Base-by-base conservation (phyloP, 2,888 invertebrate genomes). In the Lasioglossum lativentre region DNA sequence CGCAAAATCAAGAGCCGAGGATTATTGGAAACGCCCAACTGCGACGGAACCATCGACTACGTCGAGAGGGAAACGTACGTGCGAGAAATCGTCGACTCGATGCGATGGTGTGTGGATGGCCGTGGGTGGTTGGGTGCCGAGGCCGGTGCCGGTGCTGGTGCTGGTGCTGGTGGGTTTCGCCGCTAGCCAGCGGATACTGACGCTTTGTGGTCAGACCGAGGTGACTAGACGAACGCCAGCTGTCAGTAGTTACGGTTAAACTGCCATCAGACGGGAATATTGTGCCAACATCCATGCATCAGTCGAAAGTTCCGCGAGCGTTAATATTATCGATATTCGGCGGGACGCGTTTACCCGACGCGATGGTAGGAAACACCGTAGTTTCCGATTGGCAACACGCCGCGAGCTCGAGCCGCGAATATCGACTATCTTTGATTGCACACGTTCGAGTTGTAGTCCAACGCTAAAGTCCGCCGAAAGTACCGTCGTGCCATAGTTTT, bases 201-300 rank as follows among this genome's bases (percentile, higher is more conserved):
- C 78, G 85, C 77, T 85, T 87, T 89, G 88, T 45, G 88, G 90
- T 88, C 80, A 4, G 42, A 73, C 83, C 45, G 75, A 80, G 77
- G 73, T 66, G 80, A 82, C 76, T 70, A 70, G 73, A 38, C 78
- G 74, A 68, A 80, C 82, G 78, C 63, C 77, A 85, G 73, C 70
- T 82, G 90, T 72, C 78, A 88, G 88, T 80, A 84, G 86, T 88
- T 90, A 85, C 63, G 66, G 71, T 72, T 80, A 70, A 87, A 79
- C 78, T 78, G 79, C 77, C 71, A 47, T 78, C 85, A 59, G 78
- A 66, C 82, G 23, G 16, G 63, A 75, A 38, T 75, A 68, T 45
- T 52, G 42, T 40, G 63, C 34, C 45, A 79, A 71, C 79, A 16
- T 68, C 12, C 42, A 59, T 42, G 38, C 47, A 34, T 73, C n/a